Evolutionary conservation across 2,113 vertebrate genomes (phyloP), one percentile per base, ranked within the genome.

Genomic region (Aix galericulata): DNA sequence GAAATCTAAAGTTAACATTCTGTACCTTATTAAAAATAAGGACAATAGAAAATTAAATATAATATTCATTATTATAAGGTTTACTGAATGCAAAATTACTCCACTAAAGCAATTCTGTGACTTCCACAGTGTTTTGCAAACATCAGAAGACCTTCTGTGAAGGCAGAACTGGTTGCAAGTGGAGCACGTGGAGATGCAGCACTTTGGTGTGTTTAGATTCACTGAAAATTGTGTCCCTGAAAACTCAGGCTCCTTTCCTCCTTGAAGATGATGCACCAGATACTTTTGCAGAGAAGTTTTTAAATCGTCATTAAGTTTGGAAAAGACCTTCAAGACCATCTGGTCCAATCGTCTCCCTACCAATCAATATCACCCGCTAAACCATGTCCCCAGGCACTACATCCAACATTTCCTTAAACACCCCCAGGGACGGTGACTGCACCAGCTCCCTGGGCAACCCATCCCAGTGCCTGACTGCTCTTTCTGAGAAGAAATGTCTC

Each of bases 191-290:
- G 52, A 83, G 55, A 55, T 38, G 25, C 12, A 50, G 26, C 26
- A 31, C 10, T n/a, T 66, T 34, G 4, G 5, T 56, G 25, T 9
- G 50, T 23, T 46, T 26, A n/a, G 11, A 36, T 1, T 29, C 31
- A 29, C 23, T 74, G 56, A 44, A 89, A 75, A 84, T 6, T 20
- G 6, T 29, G 32, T 68, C 48, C 60, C 66, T 42, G 26, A 64
- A 72, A 58, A 11, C 9, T 23, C 42, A 69, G 0, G 0, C 3
- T 66, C 27, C 17, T 80, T 53, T 26, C 25, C n/a, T 38, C 50
- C 29, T 72, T 48, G 10, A 82, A 42, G 34, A 46, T 50, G 36
- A 31, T 25, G 27, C 22, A 69, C 13, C 53, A 79, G 34, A 13
- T 40, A 73, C 4, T 48, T 74, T 59, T 56, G 17, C 36, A 81